phyloP scores from a whole-genome alignment of 2,113 vertebrate species.

The Anoura caudifer region DNA sequence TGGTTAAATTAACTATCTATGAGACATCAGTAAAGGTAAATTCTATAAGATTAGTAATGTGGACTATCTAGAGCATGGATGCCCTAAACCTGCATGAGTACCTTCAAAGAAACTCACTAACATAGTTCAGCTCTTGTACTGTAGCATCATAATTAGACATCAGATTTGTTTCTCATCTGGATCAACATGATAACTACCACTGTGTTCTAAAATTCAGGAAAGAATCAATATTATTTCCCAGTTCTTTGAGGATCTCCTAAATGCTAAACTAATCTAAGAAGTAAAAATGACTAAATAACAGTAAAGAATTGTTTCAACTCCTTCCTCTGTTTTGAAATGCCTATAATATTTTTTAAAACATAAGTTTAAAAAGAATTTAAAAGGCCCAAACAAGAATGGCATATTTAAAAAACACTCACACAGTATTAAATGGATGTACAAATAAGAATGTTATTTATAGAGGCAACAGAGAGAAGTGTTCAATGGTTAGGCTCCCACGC shows the following conservation, averaged over 20 bases:
- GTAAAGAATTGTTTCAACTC: neutral
- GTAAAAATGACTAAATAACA: constrained; percentile 26
- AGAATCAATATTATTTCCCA: constrained; percentile 16
- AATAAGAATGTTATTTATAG: neutral
- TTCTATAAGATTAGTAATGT: neutral
- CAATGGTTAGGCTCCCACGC: neutral
- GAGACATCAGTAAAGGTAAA: constrained; percentile 13
- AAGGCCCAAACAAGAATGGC: neutral
- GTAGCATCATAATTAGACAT: constrained; percentile 17
- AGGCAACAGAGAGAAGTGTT: neutral
- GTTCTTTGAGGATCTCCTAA: neutral
- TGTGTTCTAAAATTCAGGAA: constrained; percentile 14
- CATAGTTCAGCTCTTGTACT: neutral
- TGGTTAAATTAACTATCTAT: neutral
- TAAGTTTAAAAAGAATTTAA: neutral
- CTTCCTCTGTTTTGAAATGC: neutral
- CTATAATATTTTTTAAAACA: neutral
- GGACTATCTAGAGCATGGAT: neutral
- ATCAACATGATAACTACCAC: neutral
- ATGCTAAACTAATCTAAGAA: neutral
- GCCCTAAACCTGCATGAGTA: neutral
- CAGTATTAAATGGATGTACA: neutral
- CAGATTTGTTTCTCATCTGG: constrained; percentile 2
- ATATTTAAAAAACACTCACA: neutral
- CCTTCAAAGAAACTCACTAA: constrained; percentile 9